A percentile compares a stretch with the other conserved stretches of the same genome.
Evolutionary conservation across 2,888 invertebrate genomes (phyloP).

Genomic region (Archaeoteleia sp.): DNA sequence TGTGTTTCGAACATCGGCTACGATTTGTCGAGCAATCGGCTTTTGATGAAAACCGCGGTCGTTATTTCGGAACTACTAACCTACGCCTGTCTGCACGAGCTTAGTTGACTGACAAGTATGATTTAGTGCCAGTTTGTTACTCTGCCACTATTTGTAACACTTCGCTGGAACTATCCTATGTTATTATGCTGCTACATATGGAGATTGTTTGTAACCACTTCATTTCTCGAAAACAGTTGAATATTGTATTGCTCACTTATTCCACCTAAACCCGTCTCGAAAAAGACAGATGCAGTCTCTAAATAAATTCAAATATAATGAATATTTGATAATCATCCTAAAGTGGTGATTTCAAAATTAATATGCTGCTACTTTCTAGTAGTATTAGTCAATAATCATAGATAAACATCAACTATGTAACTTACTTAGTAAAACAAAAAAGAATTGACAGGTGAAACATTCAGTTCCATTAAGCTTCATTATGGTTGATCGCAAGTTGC

Average conservation of each 20-base stretch:
- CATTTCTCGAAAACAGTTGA: constrained; percentile 14
- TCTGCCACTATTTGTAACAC: constrained; percentile 61
- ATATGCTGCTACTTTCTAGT: too few relatives aligned
- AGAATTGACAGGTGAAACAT: constrained; percentile 11
- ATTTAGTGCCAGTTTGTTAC: constrained; percentile 69
- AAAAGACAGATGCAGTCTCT: too few relatives aligned
- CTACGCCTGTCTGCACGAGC: constrained; percentile 56
- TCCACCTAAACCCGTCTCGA: too few relatives aligned
- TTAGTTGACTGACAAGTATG: constrained; percentile 63
- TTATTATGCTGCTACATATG: constrained; percentile 53
- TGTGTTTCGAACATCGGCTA: constrained; percentile 15
- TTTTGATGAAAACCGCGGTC: constrained; percentile 21
- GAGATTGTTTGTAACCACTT: constrained; percentile 47
- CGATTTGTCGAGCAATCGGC: constrained; percentile 43
- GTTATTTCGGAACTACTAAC: constrained; percentile 20
- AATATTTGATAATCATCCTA: too few relatives aligned
- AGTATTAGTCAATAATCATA: constrained; percentile 18
- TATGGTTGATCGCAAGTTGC: constrained; percentile 11
- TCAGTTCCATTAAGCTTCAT: constrained; percentile 16
- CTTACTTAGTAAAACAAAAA: constrained; percentile 13
- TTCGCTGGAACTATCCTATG: constrained; percentile 45
- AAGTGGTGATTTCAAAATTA: too few relatives aligned
- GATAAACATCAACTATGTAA: constrained; percentile 16
- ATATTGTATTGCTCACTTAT: too few relatives aligned
- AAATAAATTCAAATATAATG: too few relatives aligned